A percentile compares a stretch with the other conserved stretches of the same genome.
These are phyloP conservation scores for Cichladusa arquata DNA, from an alignment of 2,113 vertebrate genomes.

Conservation along the genomic window DNA sequence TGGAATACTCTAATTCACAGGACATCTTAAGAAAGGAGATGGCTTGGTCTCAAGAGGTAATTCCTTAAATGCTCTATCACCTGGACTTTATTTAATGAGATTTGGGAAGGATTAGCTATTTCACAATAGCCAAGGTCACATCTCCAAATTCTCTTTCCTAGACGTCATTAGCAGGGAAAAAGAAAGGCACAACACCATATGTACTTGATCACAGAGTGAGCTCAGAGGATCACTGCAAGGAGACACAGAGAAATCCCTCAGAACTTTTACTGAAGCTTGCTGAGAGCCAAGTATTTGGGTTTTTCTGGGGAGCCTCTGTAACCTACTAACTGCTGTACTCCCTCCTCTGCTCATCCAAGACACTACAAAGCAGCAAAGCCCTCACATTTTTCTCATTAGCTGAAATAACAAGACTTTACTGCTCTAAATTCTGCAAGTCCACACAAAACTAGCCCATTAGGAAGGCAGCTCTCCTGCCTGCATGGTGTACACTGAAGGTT, in stretches of 20 bases:
- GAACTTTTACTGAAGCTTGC: neutral
- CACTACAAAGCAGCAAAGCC: neutral
- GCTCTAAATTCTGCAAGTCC: neutral
- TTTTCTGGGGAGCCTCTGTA: neutral
- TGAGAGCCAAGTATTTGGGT: neutral
- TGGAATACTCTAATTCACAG: neutral
- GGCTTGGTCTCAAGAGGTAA: neutral
- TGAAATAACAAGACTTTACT: neutral
- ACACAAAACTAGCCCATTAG: neutral
- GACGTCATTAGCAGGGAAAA: neutral
- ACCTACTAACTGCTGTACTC: neutral
- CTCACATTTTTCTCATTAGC: neutral
- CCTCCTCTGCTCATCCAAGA: neutral
- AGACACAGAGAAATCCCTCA: slow-evolving; percentile 15
- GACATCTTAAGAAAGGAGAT: neutral
- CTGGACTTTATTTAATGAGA: slow-evolving; percentile 31
- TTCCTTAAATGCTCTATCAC: slow-evolving; percentile 7
- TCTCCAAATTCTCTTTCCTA: slow-evolving; percentile 1
- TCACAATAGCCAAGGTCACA: slow-evolving; percentile 6
- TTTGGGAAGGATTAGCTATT: slow-evolving; percentile 34
- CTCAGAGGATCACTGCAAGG: slow-evolving; percentile 18
- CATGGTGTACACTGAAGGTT: rapidly evolving
- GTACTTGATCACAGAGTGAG: slow-evolving; percentile 26
- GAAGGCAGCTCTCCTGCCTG: neutral
- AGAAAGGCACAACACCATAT: slow-evolving; percentile 3